Base-by-base conservation (phyloP, 2,888 invertebrate species). In the Drosophila parthenogenetica region DNA sequence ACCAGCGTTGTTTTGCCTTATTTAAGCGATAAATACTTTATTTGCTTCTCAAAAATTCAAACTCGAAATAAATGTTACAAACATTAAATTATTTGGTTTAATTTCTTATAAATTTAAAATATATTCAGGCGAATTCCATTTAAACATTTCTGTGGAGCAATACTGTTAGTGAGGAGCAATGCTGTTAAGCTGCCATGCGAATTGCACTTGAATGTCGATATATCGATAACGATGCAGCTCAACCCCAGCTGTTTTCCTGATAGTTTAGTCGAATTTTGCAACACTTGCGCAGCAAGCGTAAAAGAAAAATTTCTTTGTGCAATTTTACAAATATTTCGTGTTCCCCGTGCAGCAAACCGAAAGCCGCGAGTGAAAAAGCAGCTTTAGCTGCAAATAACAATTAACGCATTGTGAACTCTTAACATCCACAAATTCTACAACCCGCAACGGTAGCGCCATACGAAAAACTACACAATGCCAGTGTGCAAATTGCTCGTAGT, bases 291-390 rank as follows among this genome's bases (percentile, higher is more conserved):
- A 46, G 61, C 73, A 69, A 75, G 77, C 69, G 77, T 77, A 76
- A 73, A 76, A 73, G 76, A 76, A 76, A 78, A 79, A 77, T 79
- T 79, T 79, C 77, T 79, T 79, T 77, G 80, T 79, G 79, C 68
- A 77, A 70, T 77, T 29, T 78, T 69, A 74, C 58, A 69, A 74
- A 79, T 74, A 79, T 79, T 77, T 74, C 71, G 71, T 63, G 57
- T 40, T 49, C 19, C 14, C 42, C 57, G 63, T 74, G 54, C 40
- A 51, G 45, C 39, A 73, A 45, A 39, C 8, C 14, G 66, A 67
- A 66, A 69, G 22, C 60, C 75, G 79, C 69, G 68, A 67, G 77
- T 77, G 69, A 50, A 69, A 70, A 53, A 71, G 65, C 81, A 76
- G 68, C 79, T 40, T 11, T n/a, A 70, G 75, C 75, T 75, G 75